A percentile compares a stretch with the other conserved stretches of the same genome.
Conservation (phyloP, 2,797 vertebrate genomes). For the Acropternis orthonyx region DNA sequence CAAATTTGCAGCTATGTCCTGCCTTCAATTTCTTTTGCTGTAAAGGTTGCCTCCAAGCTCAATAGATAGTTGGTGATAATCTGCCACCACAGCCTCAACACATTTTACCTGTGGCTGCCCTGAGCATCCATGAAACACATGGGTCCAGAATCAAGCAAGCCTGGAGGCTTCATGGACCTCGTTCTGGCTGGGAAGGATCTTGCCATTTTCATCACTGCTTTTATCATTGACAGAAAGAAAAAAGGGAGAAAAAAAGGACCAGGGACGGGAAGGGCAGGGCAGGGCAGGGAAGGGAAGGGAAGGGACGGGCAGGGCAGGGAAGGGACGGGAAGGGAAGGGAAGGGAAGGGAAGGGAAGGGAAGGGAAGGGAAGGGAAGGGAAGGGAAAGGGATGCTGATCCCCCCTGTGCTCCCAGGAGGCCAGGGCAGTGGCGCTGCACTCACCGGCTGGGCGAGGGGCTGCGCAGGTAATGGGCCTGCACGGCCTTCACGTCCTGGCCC, state of each 20-base stretch:
- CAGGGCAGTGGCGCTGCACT: background rate
- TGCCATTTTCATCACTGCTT: background rate
- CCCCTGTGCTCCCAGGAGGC: background rate
- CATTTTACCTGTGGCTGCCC: background rate
- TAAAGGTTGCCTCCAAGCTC: background rate
- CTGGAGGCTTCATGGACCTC: background rate
- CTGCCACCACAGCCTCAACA: background rate
- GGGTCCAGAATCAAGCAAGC: background rate
- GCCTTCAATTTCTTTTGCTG: background rate
- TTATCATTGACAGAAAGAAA: background rate
- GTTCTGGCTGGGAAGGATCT: background rate
- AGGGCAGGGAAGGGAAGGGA: background rate
- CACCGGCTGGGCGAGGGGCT: slow-evolving; percentile 89
- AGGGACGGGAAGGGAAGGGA: background rate
- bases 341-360: background rate
- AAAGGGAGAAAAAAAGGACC: rapidly evolving
- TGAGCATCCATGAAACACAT: background rate
- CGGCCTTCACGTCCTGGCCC: slow-evolving; percentile 61
- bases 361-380: background rate
- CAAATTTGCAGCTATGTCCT: slow-evolving; percentile 16
- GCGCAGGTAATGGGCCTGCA: slow-evolving; percentile 91
- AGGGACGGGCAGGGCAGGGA: background rate
- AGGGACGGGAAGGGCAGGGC: background rate
- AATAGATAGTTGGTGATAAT: background rate
- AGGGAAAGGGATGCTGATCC: background rate